Base-by-base conservation (phyloP, 2,888 invertebrate species). In the Hipparchia sbordonii region DNA sequence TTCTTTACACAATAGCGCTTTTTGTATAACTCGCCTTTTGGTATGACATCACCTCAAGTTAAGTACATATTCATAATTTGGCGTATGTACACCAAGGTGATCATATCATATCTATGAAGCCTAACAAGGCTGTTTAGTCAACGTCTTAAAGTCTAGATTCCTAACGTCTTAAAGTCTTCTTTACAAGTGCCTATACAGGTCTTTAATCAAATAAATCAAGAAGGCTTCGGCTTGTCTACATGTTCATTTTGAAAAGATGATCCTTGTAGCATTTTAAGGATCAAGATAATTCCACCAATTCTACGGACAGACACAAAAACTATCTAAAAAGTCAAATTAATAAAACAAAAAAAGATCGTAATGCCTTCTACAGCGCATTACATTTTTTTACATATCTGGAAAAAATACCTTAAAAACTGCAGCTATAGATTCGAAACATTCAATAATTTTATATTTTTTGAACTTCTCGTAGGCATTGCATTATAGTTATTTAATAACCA, bases 1-100 rank as follows among this genome's bases (percentile, higher is more conserved):
- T 85, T 89, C 87, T 88, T 86, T 67, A 89, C 88, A 93, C 93
- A 93, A 93, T 92, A 83, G 89, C 83, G 75, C 88, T 93, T 93
- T 93, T 93, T 93, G 89, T 92, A 87, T 86, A 84, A 84, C 86
- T 88, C 84, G 82, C 81, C 90, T 92, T 91, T 87, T 88, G 90
- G 85, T 89, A 92, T 93, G 93, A 93, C 93, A 92, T 93, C 93
- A 93, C 81, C 88, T 75, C 70, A 33, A 66, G 70, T 63, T 67
- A 7, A 48, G 48, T 66, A 73, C 73, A 72, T 39, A 39, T 39
- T 70, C 70, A 72, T 76, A 72, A 70, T 23, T 69, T 59, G 59
- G 51, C 68, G 51, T 74, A 72, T 63, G 72, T 76, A 75, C 73
- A 67, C 51, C 61, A 67, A 59, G 7, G 59, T 10, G 51, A 73